Evolutionary conservation across 92 coral and sea anemone genomes (phyloP).

Genomic region (Nematostella vectensis): DNA sequence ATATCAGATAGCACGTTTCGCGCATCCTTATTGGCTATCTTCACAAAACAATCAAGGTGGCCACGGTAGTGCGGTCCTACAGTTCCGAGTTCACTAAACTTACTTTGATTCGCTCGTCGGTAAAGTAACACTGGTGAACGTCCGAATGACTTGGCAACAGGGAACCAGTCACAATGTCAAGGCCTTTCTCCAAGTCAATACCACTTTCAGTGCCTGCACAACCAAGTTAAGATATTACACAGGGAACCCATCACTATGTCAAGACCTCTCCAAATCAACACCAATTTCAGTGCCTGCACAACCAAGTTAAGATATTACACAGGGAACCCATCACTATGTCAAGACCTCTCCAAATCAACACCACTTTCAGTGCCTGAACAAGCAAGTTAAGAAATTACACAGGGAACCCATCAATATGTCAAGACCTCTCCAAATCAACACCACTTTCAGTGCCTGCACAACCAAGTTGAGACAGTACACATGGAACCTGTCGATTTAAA

Average conservation of each 20-base stretch:
- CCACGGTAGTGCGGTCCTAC: too few relatives aligned
- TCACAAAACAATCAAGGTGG: too few relatives aligned
- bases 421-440: slow-evolving; percentile 51
- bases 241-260: slow-evolving; percentile 82
- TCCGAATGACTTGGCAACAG: slow-evolving; percentile 82
- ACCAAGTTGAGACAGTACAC: too few relatives aligned
- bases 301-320: slow-evolving; percentile 5
- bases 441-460: slow-evolving; percentile 43
- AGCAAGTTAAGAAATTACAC: slow-evolving; percentile 4
- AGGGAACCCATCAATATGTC: slow-evolving; percentile 81
- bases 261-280: slow-evolving; percentile 51
- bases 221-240: slow-evolving; percentile 5
- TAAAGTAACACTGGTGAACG: slow-evolving; percentile 60
- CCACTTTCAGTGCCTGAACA: slow-evolving; percentile 43
- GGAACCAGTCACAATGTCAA: slow-evolving; percentile 78
- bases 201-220: slow-evolving; percentile 43
- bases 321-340: slow-evolving; percentile 82
- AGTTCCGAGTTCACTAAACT: too few relatives aligned
- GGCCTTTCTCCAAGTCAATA: slow-evolving; percentile 54
- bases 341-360: slow-evolving; percentile 51
- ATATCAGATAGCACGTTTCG: too few relatives aligned
- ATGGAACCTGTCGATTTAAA: too few relatives aligned
- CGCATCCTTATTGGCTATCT: too few relatives aligned
- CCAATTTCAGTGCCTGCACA: slow-evolving; percentile 43
- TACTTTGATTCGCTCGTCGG: slow-evolving; percentile 82